These are phyloP conservation scores for Nycteola revayana DNA, from an alignment of 2,888 invertebrate genomes.

Conservation along the genomic window DNA sequence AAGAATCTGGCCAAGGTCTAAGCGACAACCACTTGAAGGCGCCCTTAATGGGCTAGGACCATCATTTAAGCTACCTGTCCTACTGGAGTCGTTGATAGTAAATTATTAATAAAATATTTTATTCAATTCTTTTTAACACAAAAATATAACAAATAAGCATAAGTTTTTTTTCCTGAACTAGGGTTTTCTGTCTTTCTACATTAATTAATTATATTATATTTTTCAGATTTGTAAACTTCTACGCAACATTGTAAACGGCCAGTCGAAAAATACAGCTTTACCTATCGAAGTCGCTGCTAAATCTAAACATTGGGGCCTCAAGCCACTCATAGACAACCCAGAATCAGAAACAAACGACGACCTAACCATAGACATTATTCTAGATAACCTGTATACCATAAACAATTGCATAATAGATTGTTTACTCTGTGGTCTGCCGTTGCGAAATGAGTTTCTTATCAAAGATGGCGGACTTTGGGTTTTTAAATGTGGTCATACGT, in stretches of 20 bases:
- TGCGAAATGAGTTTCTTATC: slow-evolving; percentile 81
- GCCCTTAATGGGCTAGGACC: too few relatives aligned
- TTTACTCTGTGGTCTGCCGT: slow-evolving; percentile 80
- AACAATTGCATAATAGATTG: slow-evolving; percentile 61
- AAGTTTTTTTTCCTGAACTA: too few relatives aligned
- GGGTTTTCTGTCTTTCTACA: too few relatives aligned
- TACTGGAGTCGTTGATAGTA: too few relatives aligned
- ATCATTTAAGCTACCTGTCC: too few relatives aligned
- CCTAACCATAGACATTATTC: slow-evolving; percentile 42
- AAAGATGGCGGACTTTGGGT: slow-evolving; percentile 83
- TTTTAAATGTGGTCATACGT: slow-evolving; percentile 84
- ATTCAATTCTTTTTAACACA: too few relatives aligned
- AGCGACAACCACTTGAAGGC: too few relatives aligned
- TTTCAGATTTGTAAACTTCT: slow-evolving; percentile 68
- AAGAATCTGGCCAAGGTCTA: too few relatives aligned
- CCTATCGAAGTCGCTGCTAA: slow-evolving; percentile 66
- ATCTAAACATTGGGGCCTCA: slow-evolving; percentile 78
- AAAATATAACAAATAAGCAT: too few relatives aligned
- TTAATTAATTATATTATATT: too few relatives aligned
- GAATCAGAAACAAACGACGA: slow-evolving; percentile 29
- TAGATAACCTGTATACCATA: slow-evolving; percentile 44
- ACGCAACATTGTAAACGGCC: slow-evolving; percentile 47
- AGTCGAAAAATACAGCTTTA: slow-evolving; percentile 64
- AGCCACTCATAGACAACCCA: slow-evolving; percentile 32
- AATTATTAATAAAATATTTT: too few relatives aligned